A percentile compares a stretch with the other conserved stretches of the same genome.
phyloP scores from a whole-genome alignment of 1,140 invertebrate species.

The Hylaeus anthracinus region DNA sequence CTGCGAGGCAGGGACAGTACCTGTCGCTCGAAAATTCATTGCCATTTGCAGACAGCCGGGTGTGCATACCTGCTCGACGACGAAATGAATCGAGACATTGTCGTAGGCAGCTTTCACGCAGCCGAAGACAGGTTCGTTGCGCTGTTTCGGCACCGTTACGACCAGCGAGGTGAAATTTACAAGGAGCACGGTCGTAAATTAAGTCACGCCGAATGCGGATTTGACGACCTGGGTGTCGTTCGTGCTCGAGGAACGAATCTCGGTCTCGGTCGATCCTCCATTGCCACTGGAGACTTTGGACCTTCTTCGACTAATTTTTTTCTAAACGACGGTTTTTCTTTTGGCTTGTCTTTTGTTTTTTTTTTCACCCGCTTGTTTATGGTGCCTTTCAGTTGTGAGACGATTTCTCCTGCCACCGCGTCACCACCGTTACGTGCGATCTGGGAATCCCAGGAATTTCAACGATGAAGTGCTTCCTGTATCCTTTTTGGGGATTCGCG shows the following conservation, averaged over 20 bases:
- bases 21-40: slow-evolving; percentile 37
- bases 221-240: slow-evolving; percentile 31
- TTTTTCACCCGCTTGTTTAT: not conserved
- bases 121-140: slow-evolving; percentile 40
- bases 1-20: not conserved
- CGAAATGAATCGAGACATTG: slow-evolving; percentile 49
- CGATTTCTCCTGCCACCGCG: not conserved
- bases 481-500: too few species aligned
- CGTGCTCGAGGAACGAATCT: not conserved
- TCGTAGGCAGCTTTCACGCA: slow-evolving; percentile 55
- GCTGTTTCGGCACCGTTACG: slow-evolving; percentile 53
- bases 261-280: not conserved
- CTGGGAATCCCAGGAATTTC: not conserved
- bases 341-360: not conserved
- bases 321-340: not conserved
- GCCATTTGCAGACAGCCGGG: slow-evolving; percentile 17
- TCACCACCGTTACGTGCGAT: not conserved
- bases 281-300: not conserved
- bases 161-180: slow-evolving; percentile 59
- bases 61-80: slow-evolving; percentile 9
- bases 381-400: not conserved
- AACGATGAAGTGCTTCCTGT: not conserved
- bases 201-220: slow-evolving; percentile 47
- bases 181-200: slow-evolving; percentile 60
- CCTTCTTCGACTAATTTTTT: not conserved